Evolutionary conservation across 2,888 invertebrate species (phyloP).

Genomic region (Caradrina clavipalpis): DNA sequence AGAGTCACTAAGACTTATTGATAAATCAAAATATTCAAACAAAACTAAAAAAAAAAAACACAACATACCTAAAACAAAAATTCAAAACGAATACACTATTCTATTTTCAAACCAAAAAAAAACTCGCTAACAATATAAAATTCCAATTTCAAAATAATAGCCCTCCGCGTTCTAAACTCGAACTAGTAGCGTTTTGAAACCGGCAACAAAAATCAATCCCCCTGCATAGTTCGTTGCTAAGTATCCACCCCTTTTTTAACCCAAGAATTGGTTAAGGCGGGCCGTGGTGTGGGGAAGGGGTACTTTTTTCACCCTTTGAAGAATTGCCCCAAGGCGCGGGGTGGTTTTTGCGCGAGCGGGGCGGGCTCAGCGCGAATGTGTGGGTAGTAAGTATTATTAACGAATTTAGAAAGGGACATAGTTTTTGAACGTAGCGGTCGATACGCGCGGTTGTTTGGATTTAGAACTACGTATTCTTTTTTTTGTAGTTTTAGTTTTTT

Average conservation of each 20-base stretch:
- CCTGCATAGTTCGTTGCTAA: conserved; percentile 85
- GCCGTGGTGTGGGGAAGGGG: conserved; percentile 72
- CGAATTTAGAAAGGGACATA: conserved; percentile 87
- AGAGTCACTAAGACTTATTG: no score
- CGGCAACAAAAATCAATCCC: conserved; percentile 81
- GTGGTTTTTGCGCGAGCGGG: conserved; percentile 79
- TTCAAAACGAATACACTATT: neutral
- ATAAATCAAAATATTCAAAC: neutral
- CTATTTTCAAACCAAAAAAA: conserved; percentile 7
- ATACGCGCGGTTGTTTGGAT: conserved; percentile 70
- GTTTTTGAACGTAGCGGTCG: conserved; percentile 82
- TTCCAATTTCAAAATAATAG: conserved; percentile 47
- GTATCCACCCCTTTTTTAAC: conserved; percentile 90
- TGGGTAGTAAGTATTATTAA: conserved; percentile 85
- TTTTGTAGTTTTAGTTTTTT: conserved; percentile 36
- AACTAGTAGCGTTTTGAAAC: conserved; percentile 67
- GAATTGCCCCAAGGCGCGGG: conserved; percentile 89
- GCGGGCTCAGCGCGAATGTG: conserved; percentile 74
- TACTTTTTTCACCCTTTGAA: conserved; percentile 90
- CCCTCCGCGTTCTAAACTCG: conserved; percentile 60
- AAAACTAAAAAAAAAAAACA: neutral
- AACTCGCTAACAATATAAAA: conserved; percentile 21
- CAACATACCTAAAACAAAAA: conserved; percentile 10
- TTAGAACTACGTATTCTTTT: conserved; percentile 59
- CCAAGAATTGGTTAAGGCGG: conserved; percentile 90